Evolutionary conservation across 2,888 invertebrate genomes (phyloP).

Genomic region (Xylocampa areola): DNA sequence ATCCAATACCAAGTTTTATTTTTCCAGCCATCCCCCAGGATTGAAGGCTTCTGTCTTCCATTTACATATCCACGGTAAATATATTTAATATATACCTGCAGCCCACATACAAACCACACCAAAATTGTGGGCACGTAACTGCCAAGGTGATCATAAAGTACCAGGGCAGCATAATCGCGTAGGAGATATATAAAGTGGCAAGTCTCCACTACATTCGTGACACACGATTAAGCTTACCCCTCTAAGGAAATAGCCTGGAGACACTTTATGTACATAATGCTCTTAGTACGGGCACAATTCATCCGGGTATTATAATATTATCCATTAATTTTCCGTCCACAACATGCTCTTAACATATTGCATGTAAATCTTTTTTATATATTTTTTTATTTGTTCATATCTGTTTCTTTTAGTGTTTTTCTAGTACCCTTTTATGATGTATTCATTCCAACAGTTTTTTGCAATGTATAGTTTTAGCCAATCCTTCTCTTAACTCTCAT

Average conservation of each 20-base stretch:
- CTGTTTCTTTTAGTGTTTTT: constrained; percentile 8
- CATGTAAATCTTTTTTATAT: constrained; percentile 48
- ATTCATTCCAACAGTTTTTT: too few relatives aligned
- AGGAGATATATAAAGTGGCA: constrained; percentile 12
- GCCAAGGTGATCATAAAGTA: constrained; percentile 9
- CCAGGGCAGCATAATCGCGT: constrained; percentile 11
- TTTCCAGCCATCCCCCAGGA: too few relatives aligned
- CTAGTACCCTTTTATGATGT: too few relatives aligned
- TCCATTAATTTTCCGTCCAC: constrained; percentile 41
- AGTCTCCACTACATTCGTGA: constrained; percentile 20
- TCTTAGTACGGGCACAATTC: constrained; percentile 40
- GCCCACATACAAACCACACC: not conserved
- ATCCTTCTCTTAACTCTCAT: too few relatives aligned
- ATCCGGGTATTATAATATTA: constrained; percentile 37
- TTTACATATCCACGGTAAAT: too few relatives aligned
- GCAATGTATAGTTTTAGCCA: too few relatives aligned
- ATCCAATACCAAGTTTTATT: too few relatives aligned
- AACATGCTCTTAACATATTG: constrained; percentile 37
- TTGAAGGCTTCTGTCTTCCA: too few relatives aligned
- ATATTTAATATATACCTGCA: too few relatives aligned
- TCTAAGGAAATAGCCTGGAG: constrained; percentile 44
- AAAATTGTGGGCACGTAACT: not conserved
- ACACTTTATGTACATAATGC: constrained; percentile 46
- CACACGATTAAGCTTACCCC: constrained; percentile 46
- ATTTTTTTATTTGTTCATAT: constrained; percentile 23